Conservation (phyloP, 53 echinoderm and acorn worm species). For the Crossaster papposus region DNA sequence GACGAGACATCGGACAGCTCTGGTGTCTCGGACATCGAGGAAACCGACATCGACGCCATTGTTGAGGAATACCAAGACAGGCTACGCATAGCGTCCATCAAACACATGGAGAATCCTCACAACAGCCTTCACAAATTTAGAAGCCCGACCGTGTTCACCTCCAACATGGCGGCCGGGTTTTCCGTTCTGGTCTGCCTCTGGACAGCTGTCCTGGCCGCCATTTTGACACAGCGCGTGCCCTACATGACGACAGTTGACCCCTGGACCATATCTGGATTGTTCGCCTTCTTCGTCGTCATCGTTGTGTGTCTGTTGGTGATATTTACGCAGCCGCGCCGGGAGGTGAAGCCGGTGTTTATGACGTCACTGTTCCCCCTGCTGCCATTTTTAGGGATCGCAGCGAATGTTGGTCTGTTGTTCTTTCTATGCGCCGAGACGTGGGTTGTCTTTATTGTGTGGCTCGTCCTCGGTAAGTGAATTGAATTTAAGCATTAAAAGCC, state of each 20-base stretch:
- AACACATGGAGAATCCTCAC: constrained; percentile 58
- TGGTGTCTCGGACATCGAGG: constrained; percentile 24
- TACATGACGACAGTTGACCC: constrained; percentile 13
- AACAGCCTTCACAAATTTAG: constrained; percentile 1
- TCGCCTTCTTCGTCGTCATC: neutral
- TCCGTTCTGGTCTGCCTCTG: constrained; percentile 27
- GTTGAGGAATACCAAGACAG: constrained; percentile 67
- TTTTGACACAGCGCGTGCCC: constrained; percentile 36
- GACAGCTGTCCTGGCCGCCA: constrained; percentile 34
- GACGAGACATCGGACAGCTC: constrained; percentile 48
- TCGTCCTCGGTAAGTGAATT: constrained; percentile 57
- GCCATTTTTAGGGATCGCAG: constrained; percentile 53
- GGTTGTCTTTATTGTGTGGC: constrained; percentile 52
- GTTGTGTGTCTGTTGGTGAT: constrained; percentile 32
- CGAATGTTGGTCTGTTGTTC: constrained; percentile 55
- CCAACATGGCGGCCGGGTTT: constrained; percentile 46
- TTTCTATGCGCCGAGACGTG: constrained; percentile 43
- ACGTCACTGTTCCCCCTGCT: constrained; percentile 59
- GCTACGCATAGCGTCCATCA: constrained; percentile 37
- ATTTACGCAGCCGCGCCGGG: constrained; percentile 45
- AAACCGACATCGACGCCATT: constrained; percentile 67
- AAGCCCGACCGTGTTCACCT: constrained; percentile 49
- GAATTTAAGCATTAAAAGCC: neutral
- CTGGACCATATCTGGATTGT: constrained; percentile 30
- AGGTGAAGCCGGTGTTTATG: constrained; percentile 38